Base-by-base conservation (phyloP, 2,888 invertebrate species). In the Hetaerina titia region DNA sequence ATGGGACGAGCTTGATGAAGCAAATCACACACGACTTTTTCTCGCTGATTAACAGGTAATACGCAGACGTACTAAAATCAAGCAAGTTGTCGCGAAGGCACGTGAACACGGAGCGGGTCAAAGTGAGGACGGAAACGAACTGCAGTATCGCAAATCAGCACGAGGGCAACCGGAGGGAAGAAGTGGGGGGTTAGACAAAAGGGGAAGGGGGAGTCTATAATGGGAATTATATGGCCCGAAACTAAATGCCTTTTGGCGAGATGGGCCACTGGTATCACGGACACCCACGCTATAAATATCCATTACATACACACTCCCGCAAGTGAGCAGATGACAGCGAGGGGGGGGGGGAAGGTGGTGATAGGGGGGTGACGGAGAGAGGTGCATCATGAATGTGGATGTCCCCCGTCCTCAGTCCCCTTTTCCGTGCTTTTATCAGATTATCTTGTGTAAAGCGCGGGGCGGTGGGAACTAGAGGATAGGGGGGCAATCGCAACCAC, bases 221-320 rank as follows among this genome's bases (percentile, higher is more conserved):
- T 89, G 89, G 89, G 89, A 89, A 89, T 89, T 89, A 89, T 89
- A 89, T 89, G 89, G 89, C 89, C 89, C 89, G 89, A 89, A 89
- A 89, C 89, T 89, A 89, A 89, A 89, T 58, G 89, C 89, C 89
- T 89, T 89, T 89, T 57, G 89, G 56, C 89, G 89, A 89, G 89
- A 89, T 81, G 81, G 89, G 89, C 89, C 89, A 58, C 89, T 57
- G n/a, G 58, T 58, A 89, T 89, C 89, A 89, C 89, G 89, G 89
- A 56, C 89, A 89, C 89, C 57, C 89, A 58, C 89, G 89, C 89
- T 89, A 89, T 89, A 89, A 89, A 89, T 89, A 89, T 89, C 89
- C 89, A 89, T 89, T 89, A 89, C 89, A 56, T 58, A 89, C 89
- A 89, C 89, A 56, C 89, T 81, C 89, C 57, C 57, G 58, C 89